Conservation (phyloP, 2,888 invertebrate species). For the Chymomyza fuscimana region DNA sequence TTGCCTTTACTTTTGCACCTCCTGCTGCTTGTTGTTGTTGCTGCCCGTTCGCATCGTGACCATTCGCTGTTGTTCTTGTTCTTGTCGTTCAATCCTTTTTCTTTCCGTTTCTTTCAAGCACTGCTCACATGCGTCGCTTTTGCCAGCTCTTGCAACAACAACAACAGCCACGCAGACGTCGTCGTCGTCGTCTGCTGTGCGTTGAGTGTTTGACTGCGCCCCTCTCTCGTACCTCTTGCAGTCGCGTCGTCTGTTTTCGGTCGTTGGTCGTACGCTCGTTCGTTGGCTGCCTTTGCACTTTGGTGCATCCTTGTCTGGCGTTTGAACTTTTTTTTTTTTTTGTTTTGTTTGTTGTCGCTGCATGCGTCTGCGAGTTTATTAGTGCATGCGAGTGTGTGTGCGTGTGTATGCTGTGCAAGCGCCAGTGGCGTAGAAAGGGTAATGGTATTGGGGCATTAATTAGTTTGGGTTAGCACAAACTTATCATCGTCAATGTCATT, state of each 20-base stretch:
- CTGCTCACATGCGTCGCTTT: constrained; percentile 37
- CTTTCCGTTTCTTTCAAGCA: constrained; percentile 67
- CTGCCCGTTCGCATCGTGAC: background rate
- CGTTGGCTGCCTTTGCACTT: constrained; percentile 72
- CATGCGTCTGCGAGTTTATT: constrained; percentile 14
- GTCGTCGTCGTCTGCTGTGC: constrained; percentile 52
- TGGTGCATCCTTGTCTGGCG: constrained; percentile 74
- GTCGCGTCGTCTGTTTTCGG: constrained; percentile 32
- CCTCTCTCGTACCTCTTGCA: constrained; percentile 1
- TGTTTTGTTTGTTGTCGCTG: constrained; percentile 25
- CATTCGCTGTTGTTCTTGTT: constrained; percentile 31
- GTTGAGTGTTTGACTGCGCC: constrained; percentile 1
- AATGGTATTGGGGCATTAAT: too few species aligned
- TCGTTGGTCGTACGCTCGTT: constrained; percentile 48
- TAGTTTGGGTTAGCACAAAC: too few species aligned
- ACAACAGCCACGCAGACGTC: too few species aligned
- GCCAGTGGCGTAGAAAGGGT: too few species aligned
- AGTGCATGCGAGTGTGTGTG: constrained; percentile 6
- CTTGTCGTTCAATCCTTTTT: constrained; percentile 66
- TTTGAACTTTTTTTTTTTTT: constrained; percentile 67
- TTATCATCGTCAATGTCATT: too few species aligned
- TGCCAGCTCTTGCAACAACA: background rate
- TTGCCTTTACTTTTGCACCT: constrained; percentile 53
- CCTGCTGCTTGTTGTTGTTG: constrained; percentile 53
- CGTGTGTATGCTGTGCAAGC: constrained; percentile 15